Evolutionary conservation across 2,113 vertebrate genomes (phyloP).

Genomic region (Cyanistes caeruleus): DNA sequence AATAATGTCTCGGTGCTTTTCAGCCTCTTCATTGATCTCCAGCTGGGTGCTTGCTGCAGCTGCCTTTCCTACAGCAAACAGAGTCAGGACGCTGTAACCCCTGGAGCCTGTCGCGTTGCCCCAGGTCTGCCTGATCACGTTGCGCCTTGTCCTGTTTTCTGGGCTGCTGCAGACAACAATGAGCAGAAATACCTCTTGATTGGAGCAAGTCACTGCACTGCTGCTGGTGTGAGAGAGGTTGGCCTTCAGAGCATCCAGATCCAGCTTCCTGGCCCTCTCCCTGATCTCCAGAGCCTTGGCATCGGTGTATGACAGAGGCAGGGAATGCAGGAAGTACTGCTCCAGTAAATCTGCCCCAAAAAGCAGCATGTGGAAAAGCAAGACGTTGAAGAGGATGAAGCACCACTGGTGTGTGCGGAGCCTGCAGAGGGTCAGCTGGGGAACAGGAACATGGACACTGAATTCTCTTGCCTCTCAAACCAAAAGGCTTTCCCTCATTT

Average conservation of each 20-base stretch:
- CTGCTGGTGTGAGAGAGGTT: constrained; percentile 77
- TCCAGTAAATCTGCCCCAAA: constrained; percentile 92
- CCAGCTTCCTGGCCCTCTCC: constrained; percentile 84
- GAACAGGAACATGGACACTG: background rate
- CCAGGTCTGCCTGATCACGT: constrained; percentile 85
- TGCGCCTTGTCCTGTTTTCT: constrained; percentile 76
- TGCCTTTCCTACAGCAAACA: constrained; percentile 84
- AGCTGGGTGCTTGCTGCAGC: constrained; percentile 63
- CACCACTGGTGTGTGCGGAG: constrained; percentile 91
- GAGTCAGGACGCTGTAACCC: constrained; percentile 63
- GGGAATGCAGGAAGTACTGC: constrained; percentile 85
- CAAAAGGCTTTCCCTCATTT: background rate
- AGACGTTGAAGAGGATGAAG: constrained; percentile 87
- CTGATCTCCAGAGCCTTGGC: constrained; percentile 78
- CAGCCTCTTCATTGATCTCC: constrained; percentile 74
- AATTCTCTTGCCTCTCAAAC: background rate
- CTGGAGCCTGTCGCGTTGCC: constrained; percentile 77
- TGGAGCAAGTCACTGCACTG: constrained; percentile 69
- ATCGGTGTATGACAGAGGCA: constrained; percentile 80
- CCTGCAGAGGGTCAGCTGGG: constrained; percentile 81
- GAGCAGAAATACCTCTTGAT: constrained; percentile 83
- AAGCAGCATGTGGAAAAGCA: constrained; percentile 88
- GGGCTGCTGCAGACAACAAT: constrained; percentile 81
- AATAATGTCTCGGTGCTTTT: constrained; percentile 80
- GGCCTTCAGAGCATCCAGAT: constrained; percentile 67